Conservation (phyloP, 2,113 vertebrate genomes). For the Rynchops niger region DNA sequence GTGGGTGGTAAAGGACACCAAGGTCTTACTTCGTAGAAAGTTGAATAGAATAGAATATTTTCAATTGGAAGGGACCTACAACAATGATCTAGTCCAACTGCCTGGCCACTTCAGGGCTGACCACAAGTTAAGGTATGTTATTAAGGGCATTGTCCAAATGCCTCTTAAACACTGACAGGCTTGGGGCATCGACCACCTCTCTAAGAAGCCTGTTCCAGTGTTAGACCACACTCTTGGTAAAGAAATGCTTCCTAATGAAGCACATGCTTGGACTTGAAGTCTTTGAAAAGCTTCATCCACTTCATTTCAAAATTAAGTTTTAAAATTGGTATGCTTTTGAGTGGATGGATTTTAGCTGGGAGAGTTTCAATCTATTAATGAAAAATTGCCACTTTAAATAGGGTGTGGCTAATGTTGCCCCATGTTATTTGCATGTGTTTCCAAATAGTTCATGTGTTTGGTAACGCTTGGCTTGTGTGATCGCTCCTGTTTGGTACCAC, state of each 20-base stretch:
- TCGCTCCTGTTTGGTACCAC: neutral
- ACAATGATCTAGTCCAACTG: neutral
- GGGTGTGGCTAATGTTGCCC: neutral
- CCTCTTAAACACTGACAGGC: neutral
- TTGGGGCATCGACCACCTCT: neutral
- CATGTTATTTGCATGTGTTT: slow-evolving; percentile 16
- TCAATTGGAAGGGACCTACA: neutral
- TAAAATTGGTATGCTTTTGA: neutral
- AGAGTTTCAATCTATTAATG: neutral
- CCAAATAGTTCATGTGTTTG: neutral
- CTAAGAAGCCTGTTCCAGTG: neutral
- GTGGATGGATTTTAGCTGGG: neutral
- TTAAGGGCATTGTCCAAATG: neutral
- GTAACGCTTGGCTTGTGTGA: neutral
- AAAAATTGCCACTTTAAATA: neutral
- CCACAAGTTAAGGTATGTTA: neutral
- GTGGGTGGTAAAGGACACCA: neutral
- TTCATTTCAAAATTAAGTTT: neutral
- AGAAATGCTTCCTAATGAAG: neutral
- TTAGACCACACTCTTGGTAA: neutral
- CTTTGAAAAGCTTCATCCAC: neutral
- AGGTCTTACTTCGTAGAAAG: neutral
- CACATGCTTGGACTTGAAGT: neutral
- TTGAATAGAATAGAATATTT: neutral
- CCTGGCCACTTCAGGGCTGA: neutral